Evolutionary conservation across 2,113 vertebrate species (phyloP).

Genomic region (Misgurnus anguillicaudatus): DNA sequence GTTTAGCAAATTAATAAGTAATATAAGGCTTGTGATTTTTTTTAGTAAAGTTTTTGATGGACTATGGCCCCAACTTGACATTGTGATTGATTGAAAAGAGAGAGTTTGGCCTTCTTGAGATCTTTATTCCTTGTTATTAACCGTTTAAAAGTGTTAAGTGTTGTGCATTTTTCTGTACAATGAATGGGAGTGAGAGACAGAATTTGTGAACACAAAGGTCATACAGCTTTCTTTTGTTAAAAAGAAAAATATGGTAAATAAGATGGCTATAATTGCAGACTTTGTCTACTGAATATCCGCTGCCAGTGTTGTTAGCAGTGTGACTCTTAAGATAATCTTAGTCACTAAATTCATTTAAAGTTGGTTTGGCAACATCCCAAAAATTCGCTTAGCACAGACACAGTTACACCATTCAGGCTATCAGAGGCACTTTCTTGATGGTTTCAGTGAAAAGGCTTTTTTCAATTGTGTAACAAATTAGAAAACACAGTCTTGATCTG

Average conservation of each 20-base stretch:
- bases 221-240: too few species aligned
- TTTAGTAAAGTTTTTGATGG: too few species aligned
- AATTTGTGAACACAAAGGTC: too few species aligned
- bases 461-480: neutral
- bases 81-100: too few species aligned
- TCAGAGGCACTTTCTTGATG: neutral
- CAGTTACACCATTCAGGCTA: neutral
- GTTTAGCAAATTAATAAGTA: neutral
- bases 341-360: neutral
- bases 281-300: neutral
- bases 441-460: neutral
- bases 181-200: too few species aligned
- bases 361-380: neutral
- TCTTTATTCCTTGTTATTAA: too few species aligned
- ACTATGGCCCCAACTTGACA: too few species aligned
- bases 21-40: neutral
- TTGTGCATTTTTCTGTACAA: too few species aligned
- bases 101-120: too few species aligned
- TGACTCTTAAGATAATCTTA: neutral
- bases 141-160: too few species aligned
- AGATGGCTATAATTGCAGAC: neutral
- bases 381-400: slow-evolving; percentile 1
- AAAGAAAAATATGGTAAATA: too few species aligned
- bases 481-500: neutral
- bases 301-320: neutral